Conservation (phyloP, 92 coral and sea anemone genomes). For the Scolanthus callimorphus region DNA sequence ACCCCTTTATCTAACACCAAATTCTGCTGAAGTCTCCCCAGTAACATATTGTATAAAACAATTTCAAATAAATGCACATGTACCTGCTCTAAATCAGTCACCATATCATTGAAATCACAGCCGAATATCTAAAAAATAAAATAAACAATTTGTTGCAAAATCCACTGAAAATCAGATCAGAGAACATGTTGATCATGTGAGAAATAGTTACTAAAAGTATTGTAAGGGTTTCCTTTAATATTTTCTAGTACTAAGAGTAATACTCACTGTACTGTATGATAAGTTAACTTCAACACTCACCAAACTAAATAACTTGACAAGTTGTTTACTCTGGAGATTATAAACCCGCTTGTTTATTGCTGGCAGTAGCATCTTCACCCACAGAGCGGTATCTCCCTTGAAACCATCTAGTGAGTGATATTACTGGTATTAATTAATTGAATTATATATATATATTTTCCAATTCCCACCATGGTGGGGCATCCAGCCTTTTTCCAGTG, state of each 20-base stretch:
- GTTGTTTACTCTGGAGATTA: constrained; percentile 91
- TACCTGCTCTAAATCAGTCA: constrained; percentile 87
- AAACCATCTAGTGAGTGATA: constrained; percentile 74
- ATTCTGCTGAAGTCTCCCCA: no score
- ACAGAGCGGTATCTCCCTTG: constrained; percentile 59
- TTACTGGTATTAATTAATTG: no score
- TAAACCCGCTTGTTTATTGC: constrained; percentile 87
- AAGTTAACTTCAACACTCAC: constrained; percentile 19
- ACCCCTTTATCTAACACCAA: no score
- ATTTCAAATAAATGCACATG: background rate
- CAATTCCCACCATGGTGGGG: no score
- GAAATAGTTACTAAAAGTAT: no score
- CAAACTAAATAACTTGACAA: constrained; percentile 90
- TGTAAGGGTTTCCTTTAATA: no score
- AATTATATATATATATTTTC: no score
- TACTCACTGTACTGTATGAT: background rate
- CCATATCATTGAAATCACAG: constrained; percentile 76
- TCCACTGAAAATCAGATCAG: no score
- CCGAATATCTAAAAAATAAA: constrained; percentile 57
- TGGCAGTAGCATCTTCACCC: constrained; percentile 84
- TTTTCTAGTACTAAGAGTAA: no score
- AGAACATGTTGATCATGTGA: no score
- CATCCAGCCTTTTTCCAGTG: no score
- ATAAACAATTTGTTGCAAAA: no score
- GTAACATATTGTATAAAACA: background rate